phyloP scores from a whole-genome alignment of 1,140 invertebrate species.

The Pseudobourletiella spinata region DNA sequence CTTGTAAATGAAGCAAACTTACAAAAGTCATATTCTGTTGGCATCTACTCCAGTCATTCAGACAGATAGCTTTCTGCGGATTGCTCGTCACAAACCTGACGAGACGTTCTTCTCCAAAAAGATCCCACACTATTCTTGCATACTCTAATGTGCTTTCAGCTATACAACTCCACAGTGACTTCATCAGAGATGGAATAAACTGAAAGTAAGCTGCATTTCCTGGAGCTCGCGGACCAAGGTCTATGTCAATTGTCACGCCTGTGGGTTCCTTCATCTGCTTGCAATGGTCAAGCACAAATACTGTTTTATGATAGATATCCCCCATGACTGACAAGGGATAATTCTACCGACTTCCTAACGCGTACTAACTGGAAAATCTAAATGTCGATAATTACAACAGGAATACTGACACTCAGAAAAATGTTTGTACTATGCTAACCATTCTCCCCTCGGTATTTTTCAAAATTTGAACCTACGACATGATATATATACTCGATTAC shows the following conservation, averaged over 20 bases:
- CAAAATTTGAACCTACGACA: too few relatives aligned
- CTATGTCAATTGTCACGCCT: slow-evolving; percentile 78
- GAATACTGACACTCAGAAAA: too few relatives aligned
- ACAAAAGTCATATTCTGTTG: slow-evolving; percentile 78
- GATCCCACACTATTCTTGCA: slow-evolving; percentile 90
- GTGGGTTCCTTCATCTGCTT: slow-evolving; percentile 78
- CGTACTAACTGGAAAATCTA: too few relatives aligned
- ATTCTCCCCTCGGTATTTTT: too few relatives aligned
- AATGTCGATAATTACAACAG: too few relatives aligned
- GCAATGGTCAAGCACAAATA: slow-evolving; percentile 88
- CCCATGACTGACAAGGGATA: too few relatives aligned
- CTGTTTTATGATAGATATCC: slow-evolving; percentile 75
- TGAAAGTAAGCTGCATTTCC: slow-evolving; percentile 37
- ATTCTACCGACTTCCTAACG: too few relatives aligned
- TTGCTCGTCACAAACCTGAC: slow-evolving; percentile 78
- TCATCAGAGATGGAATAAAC: slow-evolving; percentile 70
- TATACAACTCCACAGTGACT: slow-evolving; percentile 79
- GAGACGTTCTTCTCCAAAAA: slow-evolving; percentile 79
- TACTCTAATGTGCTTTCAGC: slow-evolving; percentile 92
- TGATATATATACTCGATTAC: too few relatives aligned
- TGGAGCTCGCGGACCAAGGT: slow-evolving; percentile 47
- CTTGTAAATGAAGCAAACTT: too few relatives aligned
- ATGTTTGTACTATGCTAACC: too few relatives aligned
- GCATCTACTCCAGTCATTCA: slow-evolving; percentile 67
- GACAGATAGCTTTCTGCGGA: slow-evolving; percentile 55